Evolutionary conservation across 2,113 vertebrate genomes (phyloP).

Genomic region (Podocnemis expansa): DNA sequence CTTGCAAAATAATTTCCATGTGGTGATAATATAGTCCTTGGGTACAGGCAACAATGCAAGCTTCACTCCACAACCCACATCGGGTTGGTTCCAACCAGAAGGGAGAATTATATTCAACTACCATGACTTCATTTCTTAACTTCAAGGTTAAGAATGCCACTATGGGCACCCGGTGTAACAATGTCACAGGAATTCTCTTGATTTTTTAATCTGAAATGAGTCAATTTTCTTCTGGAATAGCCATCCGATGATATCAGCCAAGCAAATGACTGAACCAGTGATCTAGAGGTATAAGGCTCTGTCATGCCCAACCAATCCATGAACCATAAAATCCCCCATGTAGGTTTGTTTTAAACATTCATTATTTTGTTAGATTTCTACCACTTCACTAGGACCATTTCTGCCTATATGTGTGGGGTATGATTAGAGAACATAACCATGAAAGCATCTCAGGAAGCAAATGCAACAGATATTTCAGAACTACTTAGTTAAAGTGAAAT

Average conservation of each 20-base stretch:
- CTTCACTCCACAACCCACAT: background rate
- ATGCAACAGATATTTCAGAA: background rate
- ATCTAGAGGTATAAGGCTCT: background rate
- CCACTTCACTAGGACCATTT: background rate
- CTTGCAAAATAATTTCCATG: background rate
- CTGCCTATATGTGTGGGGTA: background rate
- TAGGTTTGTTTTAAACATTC: background rate
- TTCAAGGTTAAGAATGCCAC: background rate
- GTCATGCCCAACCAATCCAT: background rate
- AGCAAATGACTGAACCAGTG: background rate
- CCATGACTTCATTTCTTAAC: background rate
- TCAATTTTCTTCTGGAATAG: background rate
- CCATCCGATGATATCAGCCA: background rate
- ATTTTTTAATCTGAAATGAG: background rate
- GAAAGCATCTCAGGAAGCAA: background rate
- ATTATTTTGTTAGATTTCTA: background rate
- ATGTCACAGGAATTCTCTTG: background rate
- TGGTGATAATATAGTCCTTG: background rate
- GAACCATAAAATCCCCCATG: rapidly evolving
- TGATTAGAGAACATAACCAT: background rate
- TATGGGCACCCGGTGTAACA: rapidly evolving
- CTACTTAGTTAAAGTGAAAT: background rate
- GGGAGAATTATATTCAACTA: background rate
- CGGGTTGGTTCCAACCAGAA: background rate
- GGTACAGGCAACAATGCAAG: background rate